Percentiles rank a stretch among this genome's conserved stretches.
Conservation (phyloP, 2,888 invertebrate genomes). For the Oxytorus armatus region DNA sequence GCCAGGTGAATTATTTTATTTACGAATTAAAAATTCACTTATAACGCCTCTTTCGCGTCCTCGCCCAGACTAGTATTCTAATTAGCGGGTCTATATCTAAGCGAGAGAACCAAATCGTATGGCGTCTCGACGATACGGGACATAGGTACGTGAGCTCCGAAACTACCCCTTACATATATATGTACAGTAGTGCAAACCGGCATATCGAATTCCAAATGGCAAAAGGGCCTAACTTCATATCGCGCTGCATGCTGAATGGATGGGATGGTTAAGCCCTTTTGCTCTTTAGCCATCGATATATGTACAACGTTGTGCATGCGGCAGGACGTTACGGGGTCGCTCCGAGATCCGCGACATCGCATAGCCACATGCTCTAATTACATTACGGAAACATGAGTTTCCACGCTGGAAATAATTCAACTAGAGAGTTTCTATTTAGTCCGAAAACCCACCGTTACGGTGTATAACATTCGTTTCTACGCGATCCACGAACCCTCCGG, state of each 20-base stretch:
- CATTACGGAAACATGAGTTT: constrained; percentile 83
- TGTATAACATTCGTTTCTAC: constrained; percentile 37
- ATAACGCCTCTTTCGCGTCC: constrained; percentile 30
- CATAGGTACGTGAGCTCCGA: constrained; percentile 20
- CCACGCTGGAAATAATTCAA: constrained; percentile 71
- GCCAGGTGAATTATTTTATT: too few relatives aligned
- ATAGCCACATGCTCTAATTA: constrained; percentile 80
- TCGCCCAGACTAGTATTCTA: constrained; percentile 78
- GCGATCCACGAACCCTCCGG: constrained; percentile 1
- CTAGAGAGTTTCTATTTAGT: constrained; percentile 65
- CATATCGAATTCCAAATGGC: background rate
- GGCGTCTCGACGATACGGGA: constrained; percentile 40
- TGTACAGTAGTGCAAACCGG: too few relatives aligned
- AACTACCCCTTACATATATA: constrained; percentile 47
- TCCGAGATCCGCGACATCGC: constrained; percentile 69
- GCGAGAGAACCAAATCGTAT: constrained; percentile 37
- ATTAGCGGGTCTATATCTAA: constrained; percentile 81
- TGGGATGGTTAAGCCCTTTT: constrained; percentile 17
- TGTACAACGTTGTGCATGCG: constrained; percentile 51
- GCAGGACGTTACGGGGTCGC: constrained; percentile 53
- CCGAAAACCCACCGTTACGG: constrained; percentile 37
- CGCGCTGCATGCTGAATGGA: background rate
- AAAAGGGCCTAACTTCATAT: constrained; percentile 12
- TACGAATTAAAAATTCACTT: constrained; percentile 77
- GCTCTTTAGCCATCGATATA: background rate